Evolutionary conservation across 2,888 invertebrate genomes (phyloP).

Genomic region (Emmelina monodactyla): DNA sequence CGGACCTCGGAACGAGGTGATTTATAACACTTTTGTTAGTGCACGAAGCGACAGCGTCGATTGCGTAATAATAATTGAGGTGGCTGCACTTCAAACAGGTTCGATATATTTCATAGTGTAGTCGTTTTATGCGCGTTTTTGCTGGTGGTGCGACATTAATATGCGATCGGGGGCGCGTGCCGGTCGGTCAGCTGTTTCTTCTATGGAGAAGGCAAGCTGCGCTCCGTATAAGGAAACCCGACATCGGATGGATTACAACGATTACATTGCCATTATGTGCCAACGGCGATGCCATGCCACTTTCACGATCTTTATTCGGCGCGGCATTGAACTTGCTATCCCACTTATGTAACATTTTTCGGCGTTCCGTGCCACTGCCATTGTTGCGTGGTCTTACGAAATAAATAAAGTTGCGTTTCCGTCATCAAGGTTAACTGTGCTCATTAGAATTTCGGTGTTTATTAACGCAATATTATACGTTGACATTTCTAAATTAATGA

Average conservation of each 20-base stretch:
- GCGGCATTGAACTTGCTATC: conserved; percentile 54
- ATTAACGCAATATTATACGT: too few species aligned
- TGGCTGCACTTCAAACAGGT: conserved; percentile 42
- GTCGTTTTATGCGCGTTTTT: conserved; percentile 50
- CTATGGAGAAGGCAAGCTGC: conserved; percentile 57
- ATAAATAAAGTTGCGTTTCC: too few species aligned
- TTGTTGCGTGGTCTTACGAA: conserved; percentile 22
- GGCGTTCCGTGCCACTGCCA: conserved; percentile 39
- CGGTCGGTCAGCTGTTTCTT: conserved; percentile 59
- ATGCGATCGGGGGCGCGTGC: conserved; percentile 59
- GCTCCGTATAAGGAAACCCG: conserved; percentile 58
- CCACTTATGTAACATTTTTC: conserved; percentile 46
- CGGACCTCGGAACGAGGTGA: too few species aligned
- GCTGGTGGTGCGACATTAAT: conserved; percentile 49
- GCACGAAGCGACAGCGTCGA: conserved; percentile 11
- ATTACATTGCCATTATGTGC: conserved; percentile 60
- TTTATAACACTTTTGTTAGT: conserved; percentile 4
- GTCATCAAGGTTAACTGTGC: too few species aligned
- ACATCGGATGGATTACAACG: conserved; percentile 55
- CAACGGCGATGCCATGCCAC: conserved; percentile 30
- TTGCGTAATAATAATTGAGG: conserved; percentile 36
- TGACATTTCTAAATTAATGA: too few species aligned
- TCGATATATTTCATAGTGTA: conserved; percentile 43
- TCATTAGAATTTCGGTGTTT: too few species aligned
- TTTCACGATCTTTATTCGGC: conserved; percentile 58